These are phyloP conservation scores for Eueremaeus valkanovi DNA, from an alignment of 2,888 invertebrate species.

Conservation along the genomic window DNA sequence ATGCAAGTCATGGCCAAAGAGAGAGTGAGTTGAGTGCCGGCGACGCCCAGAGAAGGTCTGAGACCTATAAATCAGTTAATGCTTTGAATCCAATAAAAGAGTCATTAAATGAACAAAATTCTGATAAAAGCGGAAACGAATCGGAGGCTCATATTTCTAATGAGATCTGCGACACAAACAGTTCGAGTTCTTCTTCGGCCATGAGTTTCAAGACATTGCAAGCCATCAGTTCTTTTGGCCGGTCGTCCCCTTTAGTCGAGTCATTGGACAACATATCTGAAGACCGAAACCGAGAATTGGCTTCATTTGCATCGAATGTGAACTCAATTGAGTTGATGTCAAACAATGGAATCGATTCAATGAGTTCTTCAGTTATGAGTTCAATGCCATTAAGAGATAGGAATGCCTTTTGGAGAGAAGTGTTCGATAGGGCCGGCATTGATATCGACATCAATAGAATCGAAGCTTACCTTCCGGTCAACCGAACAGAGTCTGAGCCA, in stretches of 20 bases:
- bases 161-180: neutral
- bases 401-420: constrained; percentile 18
- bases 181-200: neutral
- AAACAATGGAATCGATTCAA: neutral
- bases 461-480: neutral
- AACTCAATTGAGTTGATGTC: neutral
- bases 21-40: neutral
- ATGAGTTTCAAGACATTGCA: neutral
- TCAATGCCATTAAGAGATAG: neutral
- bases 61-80: neutral
- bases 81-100: neutral
- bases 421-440: constrained; percentile 7
- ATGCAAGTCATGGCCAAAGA: no score
- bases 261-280: neutral
- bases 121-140: neutral
- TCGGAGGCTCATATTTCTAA: neutral
- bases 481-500: neutral
- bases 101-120: neutral
- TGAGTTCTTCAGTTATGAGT: neutral
- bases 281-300: neutral
- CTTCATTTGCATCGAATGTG: neutral
- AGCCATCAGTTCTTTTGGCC: neutral
- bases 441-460: neutral
- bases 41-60: neutral
- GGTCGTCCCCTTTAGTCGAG: neutral